phyloP scores from a whole-genome alignment of 2,888 invertebrate species.

The Drosophila seclusa region DNA sequence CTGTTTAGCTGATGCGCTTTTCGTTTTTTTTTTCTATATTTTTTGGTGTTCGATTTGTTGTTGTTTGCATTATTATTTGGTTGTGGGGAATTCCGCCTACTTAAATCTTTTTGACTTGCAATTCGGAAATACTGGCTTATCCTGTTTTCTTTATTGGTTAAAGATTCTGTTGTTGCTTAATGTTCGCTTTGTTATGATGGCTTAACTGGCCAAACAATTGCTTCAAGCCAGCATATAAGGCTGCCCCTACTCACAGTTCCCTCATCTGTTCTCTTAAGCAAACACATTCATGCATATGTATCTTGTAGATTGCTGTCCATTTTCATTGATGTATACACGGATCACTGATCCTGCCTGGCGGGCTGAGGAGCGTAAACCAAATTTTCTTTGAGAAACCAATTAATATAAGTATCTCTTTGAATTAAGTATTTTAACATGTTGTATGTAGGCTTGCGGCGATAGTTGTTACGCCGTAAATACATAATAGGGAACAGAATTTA shows the following conservation, averaged over 20 bases:
- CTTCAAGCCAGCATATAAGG: slow-evolving; percentile 15
- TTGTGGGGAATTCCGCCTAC: slow-evolving; percentile 79
- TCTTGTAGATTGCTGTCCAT: slow-evolving; percentile 22
- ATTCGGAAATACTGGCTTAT: slow-evolving; percentile 82
- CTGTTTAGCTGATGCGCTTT: slow-evolving; percentile 40
- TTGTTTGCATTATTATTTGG: slow-evolving; percentile 25
- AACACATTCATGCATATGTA: slow-evolving; percentile 1
- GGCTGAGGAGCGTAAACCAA: slow-evolving; percentile 28
- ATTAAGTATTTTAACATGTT: slow-evolving; percentile 4
- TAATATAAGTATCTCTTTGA: slow-evolving; percentile 31
- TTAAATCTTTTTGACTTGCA: slow-evolving; percentile 80
- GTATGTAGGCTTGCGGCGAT: neutral
- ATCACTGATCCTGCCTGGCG: slow-evolving; percentile 44
- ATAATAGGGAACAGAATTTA: neutral
- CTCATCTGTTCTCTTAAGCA: slow-evolving; percentile 27
- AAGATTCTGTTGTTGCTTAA: slow-evolving; percentile 61
- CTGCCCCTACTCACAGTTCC: slow-evolving; percentile 12
- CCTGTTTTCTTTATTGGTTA: slow-evolving; percentile 82
- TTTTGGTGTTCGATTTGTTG: slow-evolving; percentile 18
- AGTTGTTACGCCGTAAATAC: neutral
- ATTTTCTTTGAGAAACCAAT: slow-evolving; percentile 37
- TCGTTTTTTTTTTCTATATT: slow-evolving; percentile 14
- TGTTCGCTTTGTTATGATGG: slow-evolving; percentile 69
- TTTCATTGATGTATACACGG: slow-evolving; percentile 53
- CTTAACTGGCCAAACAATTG: slow-evolving; percentile 69